Conservation (phyloP, 2,888 invertebrate genomes). For the Tenthredo mesomela region DNA sequence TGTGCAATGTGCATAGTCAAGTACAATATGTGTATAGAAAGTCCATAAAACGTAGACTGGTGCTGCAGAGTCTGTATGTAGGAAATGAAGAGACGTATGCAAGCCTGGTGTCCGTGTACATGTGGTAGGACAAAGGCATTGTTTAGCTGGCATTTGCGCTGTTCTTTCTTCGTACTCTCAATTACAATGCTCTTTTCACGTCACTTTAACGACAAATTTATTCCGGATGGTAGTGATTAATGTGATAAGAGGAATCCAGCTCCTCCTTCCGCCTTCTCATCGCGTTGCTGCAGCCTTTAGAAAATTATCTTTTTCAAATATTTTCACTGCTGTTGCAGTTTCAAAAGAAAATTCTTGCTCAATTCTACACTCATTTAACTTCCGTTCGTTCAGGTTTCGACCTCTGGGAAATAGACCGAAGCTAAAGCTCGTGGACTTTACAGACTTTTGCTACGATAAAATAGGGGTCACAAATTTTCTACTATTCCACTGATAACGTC, state of each 20-base stretch:
- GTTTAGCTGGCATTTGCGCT: constrained; percentile 33
- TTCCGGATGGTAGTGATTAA: constrained; percentile 41
- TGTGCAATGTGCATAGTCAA: neutral
- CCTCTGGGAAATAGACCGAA: constrained; percentile 37
- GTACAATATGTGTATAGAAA: constrained; percentile 26
- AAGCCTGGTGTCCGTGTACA: neutral
- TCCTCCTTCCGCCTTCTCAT: neutral
- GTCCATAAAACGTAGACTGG: constrained; percentile 36
- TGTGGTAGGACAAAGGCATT: constrained; percentile 34
- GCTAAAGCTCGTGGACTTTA: constrained; percentile 8
- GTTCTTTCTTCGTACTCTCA: constrained; percentile 44
- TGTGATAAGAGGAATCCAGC: constrained; percentile 12
- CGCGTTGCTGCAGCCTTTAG: neutral
- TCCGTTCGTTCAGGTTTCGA: constrained; percentile 5
- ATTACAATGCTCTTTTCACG: constrained; percentile 48
- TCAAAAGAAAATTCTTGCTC: neutral
- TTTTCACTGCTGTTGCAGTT: neutral
- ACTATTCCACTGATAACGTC: neutral
- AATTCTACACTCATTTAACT: constrained; percentile 10
- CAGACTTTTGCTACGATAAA: constrained; percentile 14
- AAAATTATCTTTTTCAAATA: constrained; percentile 1
- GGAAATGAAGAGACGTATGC: constrained; percentile 40
- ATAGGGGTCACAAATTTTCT: neutral
- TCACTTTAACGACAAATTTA: constrained; percentile 38
- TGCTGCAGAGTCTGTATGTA: neutral